These are phyloP conservation scores for Linepithema humile DNA, from an alignment of 1,140 invertebrate genomes.

Conservation along the genomic window DNA sequence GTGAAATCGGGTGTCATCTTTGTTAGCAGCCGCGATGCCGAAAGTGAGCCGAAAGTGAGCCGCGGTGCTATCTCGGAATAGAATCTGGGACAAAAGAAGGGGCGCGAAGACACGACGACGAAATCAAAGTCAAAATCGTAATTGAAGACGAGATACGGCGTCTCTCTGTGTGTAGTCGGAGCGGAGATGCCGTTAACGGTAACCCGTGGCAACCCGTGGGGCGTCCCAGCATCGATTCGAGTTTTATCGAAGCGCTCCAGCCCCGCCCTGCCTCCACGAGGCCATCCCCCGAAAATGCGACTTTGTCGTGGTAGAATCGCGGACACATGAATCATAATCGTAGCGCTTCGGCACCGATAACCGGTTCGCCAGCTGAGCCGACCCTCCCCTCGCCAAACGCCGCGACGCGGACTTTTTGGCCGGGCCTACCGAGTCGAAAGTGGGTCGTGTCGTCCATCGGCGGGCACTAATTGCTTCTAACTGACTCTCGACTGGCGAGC, in stretches of 20 bases:
- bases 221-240: slow-evolving; percentile 84
- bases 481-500: slow-evolving; percentile 17
- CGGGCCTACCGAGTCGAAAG: slow-evolving; percentile 12
- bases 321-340: slow-evolving; percentile 26
- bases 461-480: slow-evolving; percentile 27
- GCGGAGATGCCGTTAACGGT: slow-evolving; percentile 83
- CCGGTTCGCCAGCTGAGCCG: not conserved
- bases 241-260: slow-evolving; percentile 81
- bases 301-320: slow-evolving; percentile 54
- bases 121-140: slow-evolving; percentile 68
- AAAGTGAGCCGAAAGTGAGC: slow-evolving; percentile 10
- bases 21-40: not conserved
- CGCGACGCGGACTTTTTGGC: slow-evolving; percentile 6
- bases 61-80: slow-evolving; percentile 1
- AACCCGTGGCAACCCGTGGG: slow-evolving; percentile 82
- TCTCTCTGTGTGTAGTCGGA: slow-evolving; percentile 22
- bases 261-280: slow-evolving; percentile 77
- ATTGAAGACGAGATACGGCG: slow-evolving; percentile 64
- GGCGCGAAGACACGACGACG: not conserved
- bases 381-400: not conserved
- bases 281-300: slow-evolving; percentile 60
- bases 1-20: not conserved
- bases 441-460: not conserved
- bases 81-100: not conserved
- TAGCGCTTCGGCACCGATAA: not conserved